phyloP scores from a whole-genome alignment of 2,113 vertebrate genomes.

The Hassar affinis region DNA sequence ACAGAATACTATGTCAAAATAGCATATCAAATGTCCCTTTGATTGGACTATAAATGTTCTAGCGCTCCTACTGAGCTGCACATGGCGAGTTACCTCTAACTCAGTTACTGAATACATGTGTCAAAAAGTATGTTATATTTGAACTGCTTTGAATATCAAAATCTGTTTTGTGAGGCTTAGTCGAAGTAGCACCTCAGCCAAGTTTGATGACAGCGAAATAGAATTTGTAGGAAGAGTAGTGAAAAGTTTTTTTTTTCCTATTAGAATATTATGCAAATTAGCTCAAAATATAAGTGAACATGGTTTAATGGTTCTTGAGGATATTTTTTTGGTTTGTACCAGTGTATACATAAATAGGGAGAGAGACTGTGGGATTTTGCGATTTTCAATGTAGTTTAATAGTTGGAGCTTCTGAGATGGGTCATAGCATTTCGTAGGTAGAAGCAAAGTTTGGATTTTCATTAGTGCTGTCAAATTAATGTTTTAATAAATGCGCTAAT shows the following conservation, averaged over 20 bases:
- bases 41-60: background rate
- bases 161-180: no score
- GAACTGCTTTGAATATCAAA: background rate
- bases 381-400: no score
- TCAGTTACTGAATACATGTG: background rate
- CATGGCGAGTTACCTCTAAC: background rate
- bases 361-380: background rate
- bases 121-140: background rate
- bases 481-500: no score
- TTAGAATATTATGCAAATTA: background rate
- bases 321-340: background rate
- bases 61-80: background rate
- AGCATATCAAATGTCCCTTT: background rate
- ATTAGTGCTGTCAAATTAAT: no score
- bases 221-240: background rate
- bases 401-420: no score
- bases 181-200: background rate
- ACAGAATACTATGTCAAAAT: background rate
- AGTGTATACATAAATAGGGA: background rate
- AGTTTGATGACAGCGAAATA: background rate
- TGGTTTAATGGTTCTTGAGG: background rate
- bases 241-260: background rate
- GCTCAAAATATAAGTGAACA: background rate
- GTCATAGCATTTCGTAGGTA: no score
- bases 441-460: no score